Percentiles rank a stretch among this genome's conserved stretches.
Conservation (phyloP, 2,797 vertebrate species). For the Hipposideros larvatus region DNA sequence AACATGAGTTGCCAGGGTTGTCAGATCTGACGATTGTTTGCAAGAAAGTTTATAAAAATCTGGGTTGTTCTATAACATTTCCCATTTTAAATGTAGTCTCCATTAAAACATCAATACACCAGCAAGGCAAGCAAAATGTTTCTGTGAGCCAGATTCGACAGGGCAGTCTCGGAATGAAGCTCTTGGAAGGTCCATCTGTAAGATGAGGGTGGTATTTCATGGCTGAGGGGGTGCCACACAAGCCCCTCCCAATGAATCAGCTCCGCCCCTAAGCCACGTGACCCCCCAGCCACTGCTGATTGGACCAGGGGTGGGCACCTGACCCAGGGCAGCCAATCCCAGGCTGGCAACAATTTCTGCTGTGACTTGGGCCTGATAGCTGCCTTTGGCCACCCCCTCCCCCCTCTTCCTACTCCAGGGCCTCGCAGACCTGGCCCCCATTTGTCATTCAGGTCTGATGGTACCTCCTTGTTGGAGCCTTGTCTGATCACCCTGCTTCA, state of each 20-base stretch:
- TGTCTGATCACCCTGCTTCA: not conserved
- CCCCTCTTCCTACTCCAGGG: not conserved
- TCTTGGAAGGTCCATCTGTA: not conserved
- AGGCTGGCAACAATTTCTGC: not conserved
- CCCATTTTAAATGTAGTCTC: constrained; percentile 26
- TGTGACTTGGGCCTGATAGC: not conserved
- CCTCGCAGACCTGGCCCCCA: not conserved
- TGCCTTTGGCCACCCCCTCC: not conserved
- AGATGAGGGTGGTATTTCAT: not conserved
- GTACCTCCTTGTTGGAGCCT: not conserved
- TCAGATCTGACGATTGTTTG: not conserved
- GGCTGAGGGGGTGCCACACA: too few relatives aligned
- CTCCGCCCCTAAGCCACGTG: not conserved
- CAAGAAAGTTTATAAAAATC: not conserved
- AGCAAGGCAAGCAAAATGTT: not conserved
- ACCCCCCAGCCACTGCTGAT: not conserved
- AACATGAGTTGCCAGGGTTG: not conserved
- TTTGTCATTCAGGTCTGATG: not conserved
- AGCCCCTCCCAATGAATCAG: not conserved
- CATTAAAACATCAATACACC: not conserved
- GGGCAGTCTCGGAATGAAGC: not conserved
- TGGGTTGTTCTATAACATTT: not conserved
- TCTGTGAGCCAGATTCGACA: not conserved
- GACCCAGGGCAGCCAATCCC: not conserved
- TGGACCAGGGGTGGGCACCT: not conserved